Conservation (phyloP, 1,140 invertebrate genomes). For the Caenorhabditis tropicalis region DNA sequence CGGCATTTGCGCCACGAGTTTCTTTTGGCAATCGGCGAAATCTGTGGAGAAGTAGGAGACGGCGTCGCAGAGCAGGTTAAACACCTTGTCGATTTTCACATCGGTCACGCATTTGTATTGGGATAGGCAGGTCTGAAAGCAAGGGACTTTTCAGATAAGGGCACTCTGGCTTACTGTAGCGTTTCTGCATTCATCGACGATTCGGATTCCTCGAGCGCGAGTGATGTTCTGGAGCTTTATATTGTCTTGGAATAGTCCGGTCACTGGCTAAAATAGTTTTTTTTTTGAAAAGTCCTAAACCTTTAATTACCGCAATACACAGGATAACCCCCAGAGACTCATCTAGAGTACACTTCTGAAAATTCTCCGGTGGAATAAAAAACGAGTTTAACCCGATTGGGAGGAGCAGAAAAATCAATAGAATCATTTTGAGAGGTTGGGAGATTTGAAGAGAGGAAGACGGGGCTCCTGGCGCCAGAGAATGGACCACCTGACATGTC, state of each 20-base stretch:
- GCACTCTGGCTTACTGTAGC: neutral
- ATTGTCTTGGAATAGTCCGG: neutral
- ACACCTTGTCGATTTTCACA: neutral
- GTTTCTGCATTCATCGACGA: slow-evolving; percentile 1
- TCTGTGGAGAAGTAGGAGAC: slow-evolving; percentile 20
- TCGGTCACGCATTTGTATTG: neutral
- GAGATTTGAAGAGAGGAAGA: neutral
- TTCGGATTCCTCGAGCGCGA: neutral
- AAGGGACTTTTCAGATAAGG: neutral
- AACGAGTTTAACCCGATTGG: neutral
- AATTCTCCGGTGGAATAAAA: neutral
- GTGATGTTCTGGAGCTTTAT: neutral
- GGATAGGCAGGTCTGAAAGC: neutral
- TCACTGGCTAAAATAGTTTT: slow-evolving; percentile 14
- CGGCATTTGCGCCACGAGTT: neutral
- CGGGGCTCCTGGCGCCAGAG: too few relatives aligned
- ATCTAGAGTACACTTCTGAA: neutral
- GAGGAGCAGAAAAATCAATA: neutral
- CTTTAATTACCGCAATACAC: slow-evolving; percentile 1
- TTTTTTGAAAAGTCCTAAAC: too few relatives aligned
- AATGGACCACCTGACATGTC: neutral
- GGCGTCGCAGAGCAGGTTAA: neutral
- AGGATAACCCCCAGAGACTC: neutral
- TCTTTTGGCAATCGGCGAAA: neutral
- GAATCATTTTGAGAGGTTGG: neutral